phyloP scores from a whole-genome alignment of 2,888 invertebrate genomes.

The Crepidodera aurea region DNA sequence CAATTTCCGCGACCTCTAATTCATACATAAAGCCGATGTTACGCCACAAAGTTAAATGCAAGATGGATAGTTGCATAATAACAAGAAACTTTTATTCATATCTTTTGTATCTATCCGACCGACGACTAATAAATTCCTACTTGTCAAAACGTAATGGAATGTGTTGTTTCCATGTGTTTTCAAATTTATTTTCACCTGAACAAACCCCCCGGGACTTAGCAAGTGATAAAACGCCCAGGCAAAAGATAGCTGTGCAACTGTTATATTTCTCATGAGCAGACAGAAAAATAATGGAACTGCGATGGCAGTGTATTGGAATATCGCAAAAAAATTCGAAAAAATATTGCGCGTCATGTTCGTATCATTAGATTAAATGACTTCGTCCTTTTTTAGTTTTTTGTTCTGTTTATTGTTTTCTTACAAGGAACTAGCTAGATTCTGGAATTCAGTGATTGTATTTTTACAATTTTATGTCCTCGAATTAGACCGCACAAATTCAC shows the following conservation, averaged over 20 bases:
- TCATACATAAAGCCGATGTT: neutral
- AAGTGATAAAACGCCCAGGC: slow-evolving; percentile 20
- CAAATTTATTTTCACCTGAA: slow-evolving; percentile 27
- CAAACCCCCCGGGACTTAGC: slow-evolving; percentile 17
- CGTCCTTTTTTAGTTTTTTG: neutral
- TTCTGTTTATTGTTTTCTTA: slow-evolving; percentile 1
- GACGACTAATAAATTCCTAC: slow-evolving; percentile 20
- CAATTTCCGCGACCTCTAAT: neutral
- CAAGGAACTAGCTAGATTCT: too few relatives aligned
- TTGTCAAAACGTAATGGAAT: slow-evolving; percentile 27
- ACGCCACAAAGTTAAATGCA: neutral
- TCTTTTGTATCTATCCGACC: neutral
- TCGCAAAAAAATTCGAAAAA: slow-evolving; percentile 1
- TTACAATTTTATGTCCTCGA: too few relatives aligned
- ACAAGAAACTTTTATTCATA: neutral
- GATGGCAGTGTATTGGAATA: slow-evolving; percentile 3
- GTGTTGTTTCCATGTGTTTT: slow-evolving; percentile 26
- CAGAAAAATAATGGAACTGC: slow-evolving; percentile 19
- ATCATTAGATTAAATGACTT: slow-evolving; percentile 15
- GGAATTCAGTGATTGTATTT: too few relatives aligned
- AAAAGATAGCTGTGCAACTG: slow-evolving; percentile 24
- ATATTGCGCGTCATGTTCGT: slow-evolving; percentile 13
- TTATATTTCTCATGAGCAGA: slow-evolving; percentile 22
- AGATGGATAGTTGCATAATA: neutral
- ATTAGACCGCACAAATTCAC: too few relatives aligned